phyloP scores from a whole-genome alignment of 1,140 invertebrate species.

The Anastrepha obliqua region DNA sequence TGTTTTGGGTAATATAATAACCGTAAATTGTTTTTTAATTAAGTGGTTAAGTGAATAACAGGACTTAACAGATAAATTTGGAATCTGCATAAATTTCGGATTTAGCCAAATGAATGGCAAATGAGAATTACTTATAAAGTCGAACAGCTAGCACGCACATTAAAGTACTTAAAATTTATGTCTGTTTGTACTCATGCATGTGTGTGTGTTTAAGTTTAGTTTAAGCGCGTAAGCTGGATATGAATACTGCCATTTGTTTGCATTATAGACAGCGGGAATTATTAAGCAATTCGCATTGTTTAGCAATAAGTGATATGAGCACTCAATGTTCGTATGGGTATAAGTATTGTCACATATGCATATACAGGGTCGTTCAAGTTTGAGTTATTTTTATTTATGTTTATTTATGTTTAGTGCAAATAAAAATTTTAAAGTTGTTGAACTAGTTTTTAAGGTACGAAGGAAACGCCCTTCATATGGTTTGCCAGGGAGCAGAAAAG shows the following conservation, averaged over 20 bases:
- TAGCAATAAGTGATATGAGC: too few species aligned
- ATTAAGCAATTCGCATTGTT: neutral
- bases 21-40: neutral
- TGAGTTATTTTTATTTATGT: too few species aligned
- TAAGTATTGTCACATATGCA: too few species aligned
- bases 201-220: neutral
- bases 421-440: too few species aligned
- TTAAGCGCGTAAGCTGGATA: neutral
- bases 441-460: too few species aligned
- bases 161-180: neutral
- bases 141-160: neutral
- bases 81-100: slow-evolving; percentile 8
- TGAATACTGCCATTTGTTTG: slow-evolving; percentile 7
- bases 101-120: slow-evolving; percentile 14
- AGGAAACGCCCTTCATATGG: too few species aligned
- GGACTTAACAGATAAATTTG: neutral
- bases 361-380: too few species aligned
- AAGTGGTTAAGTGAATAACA: slow-evolving; percentile 6
- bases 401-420: too few species aligned
- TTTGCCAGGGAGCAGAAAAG: too few species aligned
- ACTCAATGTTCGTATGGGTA: too few species aligned
- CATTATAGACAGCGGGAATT: neutral
- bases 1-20: neutral
- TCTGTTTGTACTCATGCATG: neutral
- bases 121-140: neutral